These are phyloP conservation scores for Odocoileus hemionus DNA, from an alignment of 2,113 vertebrate genomes.

Conservation along the genomic window DNA sequence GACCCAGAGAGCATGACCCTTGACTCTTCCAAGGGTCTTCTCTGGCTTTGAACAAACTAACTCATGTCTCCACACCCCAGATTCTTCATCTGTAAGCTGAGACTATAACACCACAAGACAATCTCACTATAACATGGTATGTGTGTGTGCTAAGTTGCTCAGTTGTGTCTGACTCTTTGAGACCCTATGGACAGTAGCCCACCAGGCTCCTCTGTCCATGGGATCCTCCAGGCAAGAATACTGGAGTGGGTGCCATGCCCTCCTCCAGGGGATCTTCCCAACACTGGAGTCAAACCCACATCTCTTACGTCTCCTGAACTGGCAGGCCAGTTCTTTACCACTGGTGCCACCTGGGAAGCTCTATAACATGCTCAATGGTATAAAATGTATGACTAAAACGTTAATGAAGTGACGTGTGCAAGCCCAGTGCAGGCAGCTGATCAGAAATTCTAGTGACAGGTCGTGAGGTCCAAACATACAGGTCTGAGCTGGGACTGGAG, in stretches of 20 bases:
- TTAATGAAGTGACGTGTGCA: background rate
- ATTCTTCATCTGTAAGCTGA: background rate
- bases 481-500: background rate
- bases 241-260: background rate
- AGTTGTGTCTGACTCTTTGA: background rate
- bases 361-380: background rate
- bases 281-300: background rate
- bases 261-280: background rate
- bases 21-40: background rate
- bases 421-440: background rate
- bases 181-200: background rate
- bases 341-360: background rate
- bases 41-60: background rate
- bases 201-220: background rate
- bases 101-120: background rate
- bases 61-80: background rate
- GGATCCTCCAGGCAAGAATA: background rate
- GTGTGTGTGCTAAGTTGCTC: background rate
- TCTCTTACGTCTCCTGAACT: background rate
- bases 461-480: rapidly evolving
- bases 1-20: background rate
- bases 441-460: background rate
- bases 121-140: background rate
- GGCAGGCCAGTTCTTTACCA: background rate
- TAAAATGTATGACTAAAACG: background rate